phyloP scores from a whole-genome alignment of 2,797 vertebrate species.

The Chiroxiphia lanceolata region DNA sequence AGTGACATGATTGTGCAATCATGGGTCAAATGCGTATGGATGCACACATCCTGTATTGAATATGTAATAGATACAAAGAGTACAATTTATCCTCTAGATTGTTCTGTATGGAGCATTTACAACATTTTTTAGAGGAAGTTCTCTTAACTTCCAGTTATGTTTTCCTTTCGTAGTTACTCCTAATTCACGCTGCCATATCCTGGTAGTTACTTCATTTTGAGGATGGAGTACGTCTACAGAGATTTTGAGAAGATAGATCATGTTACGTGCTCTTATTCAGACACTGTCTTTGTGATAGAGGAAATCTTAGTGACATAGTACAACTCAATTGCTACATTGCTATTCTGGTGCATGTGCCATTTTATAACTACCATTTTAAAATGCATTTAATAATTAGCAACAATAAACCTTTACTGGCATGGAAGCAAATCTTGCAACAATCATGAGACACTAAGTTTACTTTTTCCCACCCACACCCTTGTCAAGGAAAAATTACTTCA shows the following conservation, averaged over 20 bases:
- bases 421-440: slow-evolving; percentile 57
- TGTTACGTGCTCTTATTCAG: not conserved
- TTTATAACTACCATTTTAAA: slow-evolving; percentile 61
- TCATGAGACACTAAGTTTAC: slow-evolving; percentile 55
- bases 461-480: slow-evolving; percentile 53
- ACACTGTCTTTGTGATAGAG: slow-evolving; percentile 22
- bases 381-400: slow-evolving; percentile 67
- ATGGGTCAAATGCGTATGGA: not conserved
- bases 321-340: slow-evolving; percentile 2
- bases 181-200: not conserved
- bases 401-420: slow-evolving; percentile 63
- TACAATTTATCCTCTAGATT: not conserved
- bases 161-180: not conserved
- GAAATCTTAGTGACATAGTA: slow-evolving; percentile 47
- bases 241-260: not conserved
- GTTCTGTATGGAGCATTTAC: not conserved
- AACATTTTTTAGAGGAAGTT: not conserved
- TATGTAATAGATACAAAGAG: not conserved
- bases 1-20: not conserved
- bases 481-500: slow-evolving; percentile 63
- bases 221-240: not conserved
- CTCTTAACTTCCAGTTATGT: not conserved
- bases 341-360: slow-evolving; percentile 50
- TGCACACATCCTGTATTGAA: not conserved
- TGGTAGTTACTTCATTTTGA: not conserved